Evolutionary conservation across 2,888 invertebrate genomes (phyloP), one percentile per base, ranked within the genome.

Genomic region (Kuschelorhynchus macadamiae): DNA sequence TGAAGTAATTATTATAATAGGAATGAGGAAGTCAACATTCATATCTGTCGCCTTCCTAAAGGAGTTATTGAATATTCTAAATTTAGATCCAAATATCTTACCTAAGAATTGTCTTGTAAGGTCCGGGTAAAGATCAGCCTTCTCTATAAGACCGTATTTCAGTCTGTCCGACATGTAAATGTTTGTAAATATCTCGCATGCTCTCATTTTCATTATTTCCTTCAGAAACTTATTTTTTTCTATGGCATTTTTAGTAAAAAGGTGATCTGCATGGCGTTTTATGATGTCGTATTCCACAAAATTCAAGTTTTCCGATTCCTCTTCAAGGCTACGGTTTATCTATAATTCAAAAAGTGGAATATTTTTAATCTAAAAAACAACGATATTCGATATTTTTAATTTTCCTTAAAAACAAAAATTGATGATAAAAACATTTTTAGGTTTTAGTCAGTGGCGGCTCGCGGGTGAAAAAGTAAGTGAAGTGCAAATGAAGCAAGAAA

Each of bases 111-210:
- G 75, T 67, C 76, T 77, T 2, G 79, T 66, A 16, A 60, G 61
- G 30, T 74, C 74, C 1, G 81, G 81, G 25, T 80, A 73, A 12
- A 83, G 66, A 70, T 81, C 79, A 8, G 63, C 64, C 11, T 76
- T 74, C 66, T 80, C 73, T 16, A 84, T 67, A 2, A 84, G 72
- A 16, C 76, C 75, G 69, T 78, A 81, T 53, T 77, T 76, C 11
- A 25, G 1, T 12, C 55, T 60, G 21, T 76, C 50, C 1, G 73
- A 65, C 3, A 74, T 68, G 4, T 61, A 32, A 5, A 63, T 49
- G 18, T 67, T 63, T n/a, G 79, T 42, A 67, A 79, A 79, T 30
- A 75, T 61, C 75, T 71, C 47, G 36, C 72, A 68, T 12, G 61
- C 72, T 66, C 78, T 78, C 16, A 83, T 50, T 55, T 77, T 77